Conservation (phyloP, 2,888 invertebrate genomes). For the Lacanobia wlatinum region DNA sequence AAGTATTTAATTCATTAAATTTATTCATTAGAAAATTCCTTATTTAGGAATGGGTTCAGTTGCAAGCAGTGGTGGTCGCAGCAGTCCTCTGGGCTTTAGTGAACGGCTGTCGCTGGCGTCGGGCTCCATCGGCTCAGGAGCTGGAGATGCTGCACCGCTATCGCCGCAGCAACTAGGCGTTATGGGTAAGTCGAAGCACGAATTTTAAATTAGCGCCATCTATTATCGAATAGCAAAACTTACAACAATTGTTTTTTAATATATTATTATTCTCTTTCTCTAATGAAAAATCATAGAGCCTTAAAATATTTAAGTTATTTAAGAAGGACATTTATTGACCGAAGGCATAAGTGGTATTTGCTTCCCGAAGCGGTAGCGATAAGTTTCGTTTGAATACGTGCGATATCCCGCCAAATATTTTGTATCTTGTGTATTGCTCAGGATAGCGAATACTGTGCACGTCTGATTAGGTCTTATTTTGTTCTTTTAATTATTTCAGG, state of each 20-base stretch:
- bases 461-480: background rate
- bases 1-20: background rate
- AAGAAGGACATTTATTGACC: background rate
- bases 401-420: too few species aligned
- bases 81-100: slow-evolving; percentile 91
- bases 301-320: too few species aligned
- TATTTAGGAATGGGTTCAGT: slow-evolving; percentile 91
- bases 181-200: slow-evolving; percentile 93
- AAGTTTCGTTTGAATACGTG: background rate
- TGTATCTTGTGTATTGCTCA: too few species aligned
- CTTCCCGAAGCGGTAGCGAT: background rate
- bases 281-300: too few species aligned
- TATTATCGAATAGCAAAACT: slow-evolving; percentile 72
- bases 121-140: slow-evolving; percentile 91
- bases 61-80: slow-evolving; percentile 92
- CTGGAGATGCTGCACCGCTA: slow-evolving; percentile 92
- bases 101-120: slow-evolving; percentile 93
- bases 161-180: slow-evolving; percentile 97
- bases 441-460: background rate
- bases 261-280: background rate
- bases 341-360: background rate
- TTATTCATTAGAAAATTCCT: background rate
- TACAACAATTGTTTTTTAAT: background rate
- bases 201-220: slow-evolving; percentile 77
- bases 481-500: background rate